Evolutionary conservation across 2,113 vertebrate species (phyloP).

Genomic region (Grus americana): DNA sequence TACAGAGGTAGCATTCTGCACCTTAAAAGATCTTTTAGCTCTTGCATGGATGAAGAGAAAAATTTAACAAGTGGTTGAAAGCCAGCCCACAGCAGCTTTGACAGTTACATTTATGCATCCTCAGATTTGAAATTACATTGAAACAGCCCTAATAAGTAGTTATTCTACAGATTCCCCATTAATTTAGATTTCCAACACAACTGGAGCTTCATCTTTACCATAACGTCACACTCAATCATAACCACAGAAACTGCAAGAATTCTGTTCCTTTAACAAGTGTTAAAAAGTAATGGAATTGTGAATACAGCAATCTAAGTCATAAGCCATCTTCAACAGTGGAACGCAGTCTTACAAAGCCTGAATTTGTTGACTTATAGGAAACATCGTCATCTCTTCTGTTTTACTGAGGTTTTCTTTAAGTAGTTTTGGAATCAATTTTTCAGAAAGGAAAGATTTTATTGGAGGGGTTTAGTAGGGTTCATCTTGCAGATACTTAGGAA

Average conservation of each 20-base stretch:
- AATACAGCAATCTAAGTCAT: background rate
- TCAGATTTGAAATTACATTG: background rate
- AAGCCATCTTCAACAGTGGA: background rate
- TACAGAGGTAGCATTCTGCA: background rate
- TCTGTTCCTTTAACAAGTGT: background rate
- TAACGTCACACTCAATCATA: background rate
- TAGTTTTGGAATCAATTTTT: background rate
- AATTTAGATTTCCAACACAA: constrained; percentile 11
- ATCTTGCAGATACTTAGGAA: background rate
- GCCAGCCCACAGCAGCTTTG: background rate
- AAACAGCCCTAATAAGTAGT: background rate
- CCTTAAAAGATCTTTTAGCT: background rate
- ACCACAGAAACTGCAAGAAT: background rate
- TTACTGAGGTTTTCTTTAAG: background rate
- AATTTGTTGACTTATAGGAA: background rate
- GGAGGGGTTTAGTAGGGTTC: background rate
- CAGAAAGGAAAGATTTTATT: background rate
- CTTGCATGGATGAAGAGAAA: background rate
- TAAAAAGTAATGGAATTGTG: background rate
- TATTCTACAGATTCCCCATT: background rate
- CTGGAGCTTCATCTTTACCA: background rate
- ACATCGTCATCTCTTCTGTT: background rate
- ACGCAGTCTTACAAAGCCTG: background rate
- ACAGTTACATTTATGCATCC: background rate
- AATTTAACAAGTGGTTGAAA: background rate